Conservation (phyloP, 2,888 invertebrate genomes). For the Pelosia muscerda region DNA sequence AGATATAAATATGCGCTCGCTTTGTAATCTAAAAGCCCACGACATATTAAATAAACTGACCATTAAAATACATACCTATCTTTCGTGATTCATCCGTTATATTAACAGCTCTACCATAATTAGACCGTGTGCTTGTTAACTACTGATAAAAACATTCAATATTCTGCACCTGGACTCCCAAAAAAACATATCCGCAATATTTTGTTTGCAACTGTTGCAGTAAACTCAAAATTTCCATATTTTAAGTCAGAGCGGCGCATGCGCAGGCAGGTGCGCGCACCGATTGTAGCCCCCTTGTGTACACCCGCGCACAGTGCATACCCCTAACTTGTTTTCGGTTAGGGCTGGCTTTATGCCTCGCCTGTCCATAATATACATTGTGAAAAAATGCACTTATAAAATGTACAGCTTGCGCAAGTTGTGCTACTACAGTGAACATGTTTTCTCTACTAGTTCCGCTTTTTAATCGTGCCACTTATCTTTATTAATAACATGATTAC, state of each 20-base stretch:
- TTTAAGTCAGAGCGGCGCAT: slow-evolving; percentile 61
- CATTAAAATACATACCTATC: not conserved
- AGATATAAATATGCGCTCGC: slow-evolving; percentile 14
- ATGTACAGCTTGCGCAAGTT: not conserved
- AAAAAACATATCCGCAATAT: slow-evolving; percentile 33
- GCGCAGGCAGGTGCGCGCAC: slow-evolving; percentile 60
- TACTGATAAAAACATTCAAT: not conserved
- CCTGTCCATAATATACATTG: not conserved
- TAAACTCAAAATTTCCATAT: slow-evolving; percentile 61
- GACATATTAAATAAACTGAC: not conserved
- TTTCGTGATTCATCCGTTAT: not conserved
- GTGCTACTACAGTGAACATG: not conserved
- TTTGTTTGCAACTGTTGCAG: slow-evolving; percentile 38
- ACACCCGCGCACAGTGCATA: slow-evolving; percentile 20
- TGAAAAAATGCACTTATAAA: not conserved
- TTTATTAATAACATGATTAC: not conserved
- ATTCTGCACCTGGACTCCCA: slow-evolving; percentile 29
- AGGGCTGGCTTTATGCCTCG: slow-evolving; percentile 35
- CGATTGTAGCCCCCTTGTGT: slow-evolving; percentile 38
- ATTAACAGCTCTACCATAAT: not conserved
- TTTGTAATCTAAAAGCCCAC: slow-evolving; percentile 9
- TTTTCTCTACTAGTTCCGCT: not conserved
- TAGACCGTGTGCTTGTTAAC: not conserved
- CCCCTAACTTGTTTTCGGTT: slow-evolving; percentile 32
- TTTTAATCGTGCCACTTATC: not conserved